Base-by-base conservation (phyloP, 1,140 invertebrate genomes). In the Hesperophylax magnus region DNA sequence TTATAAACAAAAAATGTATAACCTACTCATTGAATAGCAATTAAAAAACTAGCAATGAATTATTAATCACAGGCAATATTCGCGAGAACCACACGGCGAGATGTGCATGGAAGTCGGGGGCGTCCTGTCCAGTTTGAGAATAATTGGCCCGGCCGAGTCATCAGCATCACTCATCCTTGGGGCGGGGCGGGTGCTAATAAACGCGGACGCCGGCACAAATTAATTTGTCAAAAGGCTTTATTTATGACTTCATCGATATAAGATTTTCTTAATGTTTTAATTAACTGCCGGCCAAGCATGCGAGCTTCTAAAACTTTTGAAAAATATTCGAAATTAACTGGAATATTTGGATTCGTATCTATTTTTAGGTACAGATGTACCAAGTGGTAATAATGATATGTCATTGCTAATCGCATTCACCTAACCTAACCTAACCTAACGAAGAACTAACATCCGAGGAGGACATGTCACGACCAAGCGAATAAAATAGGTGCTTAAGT, bases 261-360 rank as follows among this genome's bases (percentile, higher is more conserved):
- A 84, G 79, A 84, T 79, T 78, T 84, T 72, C 80, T 81, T 84
- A 84, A 84, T 84, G 82, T 84, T 81, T 84, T 84, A 84, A 84
- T 84, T 84, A 84, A 84, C 52, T 39, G 20, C 67, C 67, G 39
- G 39, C 18, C 18, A 11, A 53, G 17, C 5, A 6, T 11, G 39
- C 9, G 31, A 54, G 72, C n/a, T 56, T 58, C 72, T 22, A 0
- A 20, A 75, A 58, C 47, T 75, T 58, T 75, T 60, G 8, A 31
- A 14, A 67, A 67, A 1, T 27, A 67, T 3, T 67, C 27, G 2
- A 31, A 31, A 31, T 3, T 31, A 31, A 31, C 27, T 31, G 2
- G 2, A 31, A 31, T 31, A 31, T 31, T 31, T 31, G 27, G 27
- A 2, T 31, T 31, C 27, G 6, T 31, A 31, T 31, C 27, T 3